Base-by-base conservation (phyloP, 2,888 invertebrate species). In the Hirtodrosophila duncani region DNA sequence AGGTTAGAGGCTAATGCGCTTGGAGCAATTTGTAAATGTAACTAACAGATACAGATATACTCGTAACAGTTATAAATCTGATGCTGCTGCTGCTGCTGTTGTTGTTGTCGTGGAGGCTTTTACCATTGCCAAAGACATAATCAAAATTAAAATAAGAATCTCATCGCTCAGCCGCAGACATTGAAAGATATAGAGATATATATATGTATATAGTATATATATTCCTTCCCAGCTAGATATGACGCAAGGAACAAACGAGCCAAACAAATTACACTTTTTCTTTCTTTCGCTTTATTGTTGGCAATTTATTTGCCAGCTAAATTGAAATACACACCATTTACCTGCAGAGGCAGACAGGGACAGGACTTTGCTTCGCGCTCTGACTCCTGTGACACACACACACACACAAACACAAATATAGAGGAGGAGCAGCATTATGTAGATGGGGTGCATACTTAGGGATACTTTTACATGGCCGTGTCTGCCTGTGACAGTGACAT, bases 121-220 rank as follows among this genome's bases (percentile, higher is more conserved):
- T 10, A 10, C 18, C 4, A 14, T 11, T 27, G 8, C 17, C 17
- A 21, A 44, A 49, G 58, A 69, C 75, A 78, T 69, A 67, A 77
- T 74, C 81, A 81, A 77, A 77, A 77, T 77, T 77, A 75, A 81
- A 77, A 77, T 77, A 81, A 77, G 75, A 78, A 67, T 61, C 75
- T 69, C 75, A 77, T 77, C 79, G 63, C 70, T 75, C 75, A 81
- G 70, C 37, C 46, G 70, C 81, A 75, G 75, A 62, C 45, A 43
- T 39, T 36, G 17, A 38, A 57, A 56, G 29, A 18, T 17, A 13
- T 10, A 9, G 20, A 24, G 34, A 75, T 69, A 75, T 81, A 81
- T 79, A 80, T 66, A n/a, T n/a, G n/a, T n/a, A n/a, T n/a, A n/a
- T n/a, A n/a, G n/a, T n/a, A n/a, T n/a, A n/a, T n/a, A n/a, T n/a